These are phyloP conservation scores for Platycercus adscitus DNA, from an alignment of 2,113 vertebrate genomes.

Conservation along the genomic window DNA sequence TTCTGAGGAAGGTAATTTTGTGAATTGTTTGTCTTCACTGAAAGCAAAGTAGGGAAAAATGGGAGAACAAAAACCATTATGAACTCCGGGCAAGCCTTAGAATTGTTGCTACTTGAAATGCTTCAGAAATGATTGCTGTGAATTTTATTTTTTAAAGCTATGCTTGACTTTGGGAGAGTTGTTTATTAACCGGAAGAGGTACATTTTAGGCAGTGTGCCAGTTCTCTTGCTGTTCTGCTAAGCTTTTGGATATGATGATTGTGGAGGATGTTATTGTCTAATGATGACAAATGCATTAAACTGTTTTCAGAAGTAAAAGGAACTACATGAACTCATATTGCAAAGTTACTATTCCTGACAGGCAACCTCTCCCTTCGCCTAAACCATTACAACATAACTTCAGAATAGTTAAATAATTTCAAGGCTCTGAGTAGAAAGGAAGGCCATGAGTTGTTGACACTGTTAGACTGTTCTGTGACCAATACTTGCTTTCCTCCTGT, in stretches of 20 bases:
- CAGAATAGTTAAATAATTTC: not conserved
- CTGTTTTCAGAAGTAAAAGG: not conserved
- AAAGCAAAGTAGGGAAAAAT: not conserved
- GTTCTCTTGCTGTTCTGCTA: not conserved
- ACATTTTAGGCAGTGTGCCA: not conserved
- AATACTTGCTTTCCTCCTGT: not conserved
- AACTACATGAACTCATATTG: not conserved
- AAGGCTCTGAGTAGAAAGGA: not conserved
- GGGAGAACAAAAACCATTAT: not conserved
- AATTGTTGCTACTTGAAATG: not conserved
- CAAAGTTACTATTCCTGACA: not conserved
- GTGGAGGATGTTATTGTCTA: not conserved
- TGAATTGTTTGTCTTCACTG: not conserved
- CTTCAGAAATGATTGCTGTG: not conserved
- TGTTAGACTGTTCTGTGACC: not conserved
- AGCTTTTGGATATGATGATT: not conserved
- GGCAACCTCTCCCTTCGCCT: not conserved
- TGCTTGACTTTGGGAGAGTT: not conserved
- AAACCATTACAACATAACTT: not conserved
- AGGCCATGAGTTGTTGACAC: not conserved
- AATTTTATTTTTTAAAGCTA: not conserved
- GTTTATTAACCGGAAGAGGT: not conserved
- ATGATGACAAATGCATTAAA: not conserved
- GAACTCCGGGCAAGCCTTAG: not conserved
- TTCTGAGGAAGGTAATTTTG: not conserved